Evolutionary conservation across 2,797 vertebrate genomes (phyloP), one percentile per base, ranked within the genome.

Genomic region (Lepilemur septentrionalis): DNA sequence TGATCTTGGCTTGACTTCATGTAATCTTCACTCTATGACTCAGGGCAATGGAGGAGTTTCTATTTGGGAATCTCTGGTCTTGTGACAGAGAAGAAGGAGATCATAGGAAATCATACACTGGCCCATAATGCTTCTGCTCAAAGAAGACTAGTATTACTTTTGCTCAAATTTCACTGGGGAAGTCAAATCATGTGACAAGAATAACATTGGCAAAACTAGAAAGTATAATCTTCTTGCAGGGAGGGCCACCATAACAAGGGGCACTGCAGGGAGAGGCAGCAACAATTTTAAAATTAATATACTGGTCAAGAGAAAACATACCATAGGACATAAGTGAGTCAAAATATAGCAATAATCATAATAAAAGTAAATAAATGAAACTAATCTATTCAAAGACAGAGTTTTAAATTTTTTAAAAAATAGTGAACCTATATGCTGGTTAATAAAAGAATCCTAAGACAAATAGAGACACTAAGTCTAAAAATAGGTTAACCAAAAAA

Each of bases 401-500:
- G 25, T 61, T 90, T 72, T 38, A 75, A 12, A 43, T 28, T 50
- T 75, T 79, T 61, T 23, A 67, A 35, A 93, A 65, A 87, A 32
- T 67, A 50, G 9, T 13, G 38, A 94, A 69, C 32, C 12, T 17
- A 32, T 13, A 57, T 15, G 23, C 25, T 43, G 23, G 10, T 65
- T 63, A 11, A 65, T 59, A 87, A 46, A 57, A 30, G 18, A 59
- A 88, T 82, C 22, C 5, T 69, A 61, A 92, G 20, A 80, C 17
- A 93, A 79, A 52, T 12, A 61, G 5, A 73, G 65, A 46, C 10
- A 35, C 2, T 38, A 73, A 79, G 7, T 89, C 72, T 80, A 52
- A 72, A 95, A 93, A 18, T 30, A 73, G n/a, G 13, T 87, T 86
- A 91, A 91, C 28, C 2, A 1, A 89, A 76, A 70, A 73, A 52